Evolutionary conservation across 2,113 vertebrate species (phyloP).

Genomic region (Eira barbara): DNA sequence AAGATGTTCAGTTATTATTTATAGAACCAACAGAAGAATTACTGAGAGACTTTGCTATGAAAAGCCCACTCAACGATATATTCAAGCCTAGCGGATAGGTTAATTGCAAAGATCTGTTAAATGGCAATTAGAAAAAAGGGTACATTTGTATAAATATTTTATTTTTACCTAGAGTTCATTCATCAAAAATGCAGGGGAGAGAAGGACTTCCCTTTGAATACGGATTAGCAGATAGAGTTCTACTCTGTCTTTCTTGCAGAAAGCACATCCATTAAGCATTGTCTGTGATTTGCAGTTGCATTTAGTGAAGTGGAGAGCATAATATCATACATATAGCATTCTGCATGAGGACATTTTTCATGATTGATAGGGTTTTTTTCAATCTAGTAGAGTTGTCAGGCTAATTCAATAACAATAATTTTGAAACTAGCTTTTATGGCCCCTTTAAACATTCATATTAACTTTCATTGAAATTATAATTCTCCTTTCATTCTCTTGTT

Average conservation of each 20-base stretch:
- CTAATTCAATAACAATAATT: background rate
- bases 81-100: background rate
- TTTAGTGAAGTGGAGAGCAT: background rate
- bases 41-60: background rate
- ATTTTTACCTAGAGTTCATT: background rate
- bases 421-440: background rate
- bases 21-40: background rate
- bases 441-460: background rate
- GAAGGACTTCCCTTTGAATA: background rate
- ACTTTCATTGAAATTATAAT: background rate
- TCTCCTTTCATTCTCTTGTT: background rate
- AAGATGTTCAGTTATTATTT: constrained; percentile 8
- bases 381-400: background rate
- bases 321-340: background rate
- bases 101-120: background rate
- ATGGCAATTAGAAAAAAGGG: background rate
- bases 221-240: background rate
- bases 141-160: background rate
- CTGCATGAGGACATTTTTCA: background rate
- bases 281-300: background rate
- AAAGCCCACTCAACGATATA: background rate
- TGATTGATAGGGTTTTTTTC: background rate
- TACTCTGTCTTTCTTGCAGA: background rate
- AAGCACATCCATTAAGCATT: background rate
- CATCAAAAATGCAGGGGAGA: background rate